Evolutionary conservation across 2,888 invertebrate species (phyloP).

Genomic region (Dasysyrphus tricinctus): DNA sequence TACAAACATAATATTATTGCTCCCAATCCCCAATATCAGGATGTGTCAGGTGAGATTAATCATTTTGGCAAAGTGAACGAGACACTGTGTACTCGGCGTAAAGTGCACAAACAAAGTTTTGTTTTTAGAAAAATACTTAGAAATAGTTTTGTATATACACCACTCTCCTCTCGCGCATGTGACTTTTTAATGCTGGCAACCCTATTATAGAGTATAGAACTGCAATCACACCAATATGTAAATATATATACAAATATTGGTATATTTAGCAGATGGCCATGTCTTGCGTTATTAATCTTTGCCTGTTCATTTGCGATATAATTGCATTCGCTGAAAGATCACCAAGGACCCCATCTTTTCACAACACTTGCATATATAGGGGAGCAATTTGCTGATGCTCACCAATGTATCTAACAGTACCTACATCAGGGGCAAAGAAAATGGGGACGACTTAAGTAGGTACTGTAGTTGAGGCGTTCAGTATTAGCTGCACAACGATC

Average conservation of each 20-base stretch:
- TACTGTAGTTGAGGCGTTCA: neutral
- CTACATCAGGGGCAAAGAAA: neutral
- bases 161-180: neutral
- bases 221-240: neutral
- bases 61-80: slow-evolving; percentile 65
- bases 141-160: slow-evolving; percentile 27
- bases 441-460: neutral
- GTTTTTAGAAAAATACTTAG: slow-evolving; percentile 28
- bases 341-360: slow-evolving; percentile 56
- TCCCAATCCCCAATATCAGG: slow-evolving; percentile 50
- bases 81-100: slow-evolving; percentile 20
- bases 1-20: neutral
- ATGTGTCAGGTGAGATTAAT: slow-evolving; percentile 72
- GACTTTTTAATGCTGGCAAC: slow-evolving; percentile 50
- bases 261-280: slow-evolving; percentile 74
- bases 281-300: slow-evolving; percentile 74
- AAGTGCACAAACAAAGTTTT: slow-evolving; percentile 25
- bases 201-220: slow-evolving; percentile 33
- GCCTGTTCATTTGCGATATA: slow-evolving; percentile 73
- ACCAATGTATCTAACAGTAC: neutral
- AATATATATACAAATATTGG: neutral
- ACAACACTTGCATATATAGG: neutral
- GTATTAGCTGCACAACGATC: slow-evolving; percentile 20
- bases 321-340: slow-evolving; percentile 75
- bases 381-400: slow-evolving; percentile 13